phyloP scores from a whole-genome alignment of 1,140 invertebrate species.

The Augochlora pura region DNA sequence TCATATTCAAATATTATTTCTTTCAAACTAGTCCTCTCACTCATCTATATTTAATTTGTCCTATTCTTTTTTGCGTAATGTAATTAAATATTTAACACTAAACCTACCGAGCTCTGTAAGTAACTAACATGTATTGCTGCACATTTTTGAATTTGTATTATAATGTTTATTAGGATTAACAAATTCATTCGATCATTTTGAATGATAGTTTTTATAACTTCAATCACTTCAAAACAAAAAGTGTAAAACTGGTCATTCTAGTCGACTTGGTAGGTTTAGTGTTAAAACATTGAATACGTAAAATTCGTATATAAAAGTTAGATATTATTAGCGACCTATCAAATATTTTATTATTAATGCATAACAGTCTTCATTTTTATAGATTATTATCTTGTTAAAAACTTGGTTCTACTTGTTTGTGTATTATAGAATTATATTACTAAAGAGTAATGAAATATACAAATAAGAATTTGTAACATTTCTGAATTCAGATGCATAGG shows the following conservation, averaged over 20 bases:
- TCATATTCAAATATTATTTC: constrained; percentile 41
- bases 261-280: too few relatives aligned
- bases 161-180: too few relatives aligned
- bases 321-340: neutral
- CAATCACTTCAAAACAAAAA: too few relatives aligned
- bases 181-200: too few relatives aligned
- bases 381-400: constrained; percentile 10
- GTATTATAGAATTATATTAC: too few relatives aligned
- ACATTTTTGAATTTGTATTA: too few relatives aligned
- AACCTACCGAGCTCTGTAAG: too few relatives aligned
- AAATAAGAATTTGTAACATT: neutral
- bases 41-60: constrained; percentile 13
- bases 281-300: neutral
- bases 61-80: neutral
- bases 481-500: neutral
- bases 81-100: neutral
- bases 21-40: constrained; percentile 18
- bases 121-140: too few relatives aligned
- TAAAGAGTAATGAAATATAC: neutral
- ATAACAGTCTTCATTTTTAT: neutral
- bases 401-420: neutral
- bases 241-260: too few relatives aligned
- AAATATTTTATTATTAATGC: neutral
- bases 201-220: too few relatives aligned
- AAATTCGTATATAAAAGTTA: neutral